phyloP scores from a whole-genome alignment of 2,888 invertebrate species.

The Calliopum simillimum region DNA sequence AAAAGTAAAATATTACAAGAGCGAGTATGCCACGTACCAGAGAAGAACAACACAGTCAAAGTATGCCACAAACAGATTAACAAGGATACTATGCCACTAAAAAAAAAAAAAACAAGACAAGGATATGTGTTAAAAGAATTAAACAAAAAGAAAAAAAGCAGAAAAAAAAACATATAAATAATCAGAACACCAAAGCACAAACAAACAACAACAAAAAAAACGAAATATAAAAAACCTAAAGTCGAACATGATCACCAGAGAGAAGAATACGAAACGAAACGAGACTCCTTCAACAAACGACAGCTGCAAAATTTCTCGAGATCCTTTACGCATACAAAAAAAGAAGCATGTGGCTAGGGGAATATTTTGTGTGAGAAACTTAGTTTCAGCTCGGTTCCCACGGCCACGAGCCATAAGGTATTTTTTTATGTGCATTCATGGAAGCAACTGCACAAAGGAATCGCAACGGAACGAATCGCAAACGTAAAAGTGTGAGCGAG shows the following conservation, averaged over 20 bases:
- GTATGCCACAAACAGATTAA: conserved; percentile 8
- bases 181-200: conserved; percentile 57
- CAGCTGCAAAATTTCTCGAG: conserved; percentile 61
- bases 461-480: background rate
- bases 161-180: conserved; percentile 49
- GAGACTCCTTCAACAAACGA: conserved; percentile 46
- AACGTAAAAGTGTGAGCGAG: background rate
- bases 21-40: conserved; percentile 23
- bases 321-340: conserved; percentile 60
- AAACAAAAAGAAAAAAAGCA: conserved; percentile 1
- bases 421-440: conserved; percentile 51
- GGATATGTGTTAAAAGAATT: background rate
- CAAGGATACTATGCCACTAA: conserved; percentile 4
- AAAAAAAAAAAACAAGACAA: background rate
- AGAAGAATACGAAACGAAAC: conserved; percentile 29
- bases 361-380: conserved; percentile 66
- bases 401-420: conserved; percentile 67
- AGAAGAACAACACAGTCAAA: background rate
- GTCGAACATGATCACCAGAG: conserved; percentile 40
- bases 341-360: conserved; percentile 63
- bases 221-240: conserved; percentile 16
- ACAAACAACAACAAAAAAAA: background rate
- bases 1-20: background rate
- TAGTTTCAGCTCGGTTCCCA: conserved; percentile 66
- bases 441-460: conserved; percentile 5